Percentiles rank a stretch among this genome's conserved stretches.
Evolutionary conservation across 64 coral and sea anemone genomes (phyloP).

Genomic region (Porites lutea): DNA sequence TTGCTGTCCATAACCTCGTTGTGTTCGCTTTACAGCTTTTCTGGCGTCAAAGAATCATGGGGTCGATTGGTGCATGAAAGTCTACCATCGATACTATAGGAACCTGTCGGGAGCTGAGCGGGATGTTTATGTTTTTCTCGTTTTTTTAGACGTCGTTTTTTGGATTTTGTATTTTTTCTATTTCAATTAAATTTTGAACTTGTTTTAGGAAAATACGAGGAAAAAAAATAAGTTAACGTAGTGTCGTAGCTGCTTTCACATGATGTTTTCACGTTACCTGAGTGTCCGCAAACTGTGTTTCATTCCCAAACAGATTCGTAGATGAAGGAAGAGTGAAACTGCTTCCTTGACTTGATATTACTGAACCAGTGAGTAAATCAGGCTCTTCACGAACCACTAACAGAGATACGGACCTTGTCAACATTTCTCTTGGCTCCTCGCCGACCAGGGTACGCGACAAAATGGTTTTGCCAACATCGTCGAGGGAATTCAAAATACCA

Average conservation of each 20-base stretch:
- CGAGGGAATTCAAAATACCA: not conserved
- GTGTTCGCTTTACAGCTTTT: no score
- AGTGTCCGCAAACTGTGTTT: not conserved
- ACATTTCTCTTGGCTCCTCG: not conserved
- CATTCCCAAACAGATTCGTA: not conserved
- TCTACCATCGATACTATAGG: no score
- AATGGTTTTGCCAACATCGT: slow-evolving; percentile 23
- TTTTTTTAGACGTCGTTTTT: no score
- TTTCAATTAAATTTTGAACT: no score
- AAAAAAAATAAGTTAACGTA: no score
- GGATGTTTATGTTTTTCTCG: no score
- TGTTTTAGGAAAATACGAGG: no score
- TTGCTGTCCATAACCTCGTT: no score
- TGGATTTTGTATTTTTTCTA: no score
- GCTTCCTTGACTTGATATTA: not conserved
- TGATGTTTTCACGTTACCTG: slow-evolving; percentile 23
- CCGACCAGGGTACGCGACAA: slow-evolving; percentile 48
- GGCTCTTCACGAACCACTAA: slow-evolving; percentile 16
- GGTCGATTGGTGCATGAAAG: no score
- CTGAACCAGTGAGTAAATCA: not conserved
- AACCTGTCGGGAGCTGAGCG: no score
- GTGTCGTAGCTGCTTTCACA: not conserved
- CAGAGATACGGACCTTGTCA: not conserved
- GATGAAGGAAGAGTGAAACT: slow-evolving; percentile 42
- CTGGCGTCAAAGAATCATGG: no score